Base-by-base conservation (phyloP, 2,113 vertebrate genomes). In the Corythoichthys intestinalis region DNA sequence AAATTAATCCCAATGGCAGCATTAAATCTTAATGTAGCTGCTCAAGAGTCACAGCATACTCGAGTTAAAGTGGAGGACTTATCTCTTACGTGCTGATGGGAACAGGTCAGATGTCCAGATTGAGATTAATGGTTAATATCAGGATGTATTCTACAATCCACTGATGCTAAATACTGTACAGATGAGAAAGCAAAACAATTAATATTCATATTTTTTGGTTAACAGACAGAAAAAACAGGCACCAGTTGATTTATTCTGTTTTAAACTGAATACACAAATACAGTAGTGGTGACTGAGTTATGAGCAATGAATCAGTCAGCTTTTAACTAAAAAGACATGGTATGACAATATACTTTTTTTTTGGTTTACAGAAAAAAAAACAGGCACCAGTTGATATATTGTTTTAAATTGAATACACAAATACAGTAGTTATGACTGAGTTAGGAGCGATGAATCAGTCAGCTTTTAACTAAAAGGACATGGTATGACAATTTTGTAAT, bases 321-420 rank as follows among this genome's bases (percentile, higher is more conserved):
- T 49, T n/a, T 34, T 44, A 66, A 58, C 48, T 17, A 74, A 50
- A 15, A 41, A 1, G 60, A 56, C 41, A 14, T 11, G 3, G 20
- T 34, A 56, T 34, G 28, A 20, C 6, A 15, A 53, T 20, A 28
- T 62, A n/a, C 72, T 54, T 4, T 75, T 85, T 75, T 86, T 96
- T 95, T 94, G 92, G 91, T 94, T 94, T 94, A 95, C 93, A 94
- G 94, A 96, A 89, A 92, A 94, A 91, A 94, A 95, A 17, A n/a
- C 9, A 90, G 94, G 94, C 94, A 96, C 94, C 93, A 87, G 80
- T 87, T 92, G 91, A 91, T 92, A 89, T 92, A 48, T 56, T 83
- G 59, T 69, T 70, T 59, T 57, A 66, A 34, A 49, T 6, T 14
- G 7, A 66, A 61, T 44, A 71, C 17, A 14, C 34, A 58, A 37